phyloP scores from a whole-genome alignment of 2,113 vertebrate genomes.

The Brachyhypopomus occidentalis region DNA sequence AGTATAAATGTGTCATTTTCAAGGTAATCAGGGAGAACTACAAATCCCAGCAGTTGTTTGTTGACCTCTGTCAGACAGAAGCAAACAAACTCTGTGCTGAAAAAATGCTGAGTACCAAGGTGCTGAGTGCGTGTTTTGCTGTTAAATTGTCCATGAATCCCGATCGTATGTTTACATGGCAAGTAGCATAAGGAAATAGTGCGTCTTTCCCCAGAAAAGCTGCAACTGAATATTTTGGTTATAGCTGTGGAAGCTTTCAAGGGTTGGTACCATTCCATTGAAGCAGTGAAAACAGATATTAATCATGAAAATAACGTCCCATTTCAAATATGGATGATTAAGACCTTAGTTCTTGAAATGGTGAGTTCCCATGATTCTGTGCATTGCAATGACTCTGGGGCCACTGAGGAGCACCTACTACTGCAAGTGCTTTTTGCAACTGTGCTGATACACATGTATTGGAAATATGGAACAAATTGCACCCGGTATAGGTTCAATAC shows the following conservation, averaged over 20 bases:
- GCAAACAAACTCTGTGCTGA: not conserved
- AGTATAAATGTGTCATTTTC: not conserved
- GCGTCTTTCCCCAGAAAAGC: not conserved
- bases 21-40: not conserved
- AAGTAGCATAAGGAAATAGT: slow-evolving; percentile 2
- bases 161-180: not conserved
- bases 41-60: not conserved
- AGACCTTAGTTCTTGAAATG: slow-evolving; percentile 10
- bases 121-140: slow-evolving; percentile 13
- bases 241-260: not conserved
- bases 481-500: too few species aligned
- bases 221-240: not conserved
- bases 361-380: not conserved
- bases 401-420: not conserved
- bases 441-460: too few species aligned
- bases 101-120: not conserved
- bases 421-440: too few species aligned
- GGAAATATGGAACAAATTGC: too few species aligned
- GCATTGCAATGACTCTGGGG: not conserved
- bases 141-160: slow-evolving; percentile 33
- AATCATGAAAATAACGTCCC: not conserved
- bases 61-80: slow-evolving; percentile 12
- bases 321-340: not conserved
- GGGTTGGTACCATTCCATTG: not conserved
- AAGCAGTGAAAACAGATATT: slow-evolving; percentile 22